These are phyloP conservation scores for Papilio protenor DNA, from an alignment of 2,888 invertebrate species.

Conservation along the genomic window DNA sequence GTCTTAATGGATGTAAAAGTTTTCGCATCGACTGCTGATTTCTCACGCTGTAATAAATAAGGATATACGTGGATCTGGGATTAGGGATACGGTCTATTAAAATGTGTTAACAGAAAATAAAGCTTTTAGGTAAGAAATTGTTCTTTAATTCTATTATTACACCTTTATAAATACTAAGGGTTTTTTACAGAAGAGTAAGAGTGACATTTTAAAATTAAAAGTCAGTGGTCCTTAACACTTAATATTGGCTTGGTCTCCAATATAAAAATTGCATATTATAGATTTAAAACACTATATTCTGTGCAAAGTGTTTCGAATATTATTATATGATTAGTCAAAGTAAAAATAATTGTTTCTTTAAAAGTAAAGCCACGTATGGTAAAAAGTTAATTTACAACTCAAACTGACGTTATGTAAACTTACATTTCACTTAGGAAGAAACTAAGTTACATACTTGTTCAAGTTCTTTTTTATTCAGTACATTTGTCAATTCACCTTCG, in stretches of 20 bases:
- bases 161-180: background rate
- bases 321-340: too few species aligned
- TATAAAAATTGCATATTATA: too few species aligned
- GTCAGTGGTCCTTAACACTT: too few species aligned
- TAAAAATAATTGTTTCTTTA: too few species aligned
- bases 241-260: too few species aligned
- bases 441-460: background rate
- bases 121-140: background rate
- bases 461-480: background rate
- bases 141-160: background rate
- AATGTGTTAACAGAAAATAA: conserved; percentile 15
- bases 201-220: too few species aligned
- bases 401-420: background rate
- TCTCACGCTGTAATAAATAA: conserved; percentile 15
- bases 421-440: background rate
- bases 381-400: conserved; percentile 3
- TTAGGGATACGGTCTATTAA: conserved; percentile 29
- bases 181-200: background rate
- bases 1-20: conserved; percentile 28
- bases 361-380: background rate
- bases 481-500: background rate
- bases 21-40: conserved; percentile 25
- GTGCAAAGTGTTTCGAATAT: too few species aligned
- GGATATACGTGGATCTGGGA: conserved; percentile 12
- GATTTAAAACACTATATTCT: too few species aligned